Evolutionary conservation across 2,797 vertebrate species (phyloP).

Genomic region (Etheostoma perlongum): DNA sequence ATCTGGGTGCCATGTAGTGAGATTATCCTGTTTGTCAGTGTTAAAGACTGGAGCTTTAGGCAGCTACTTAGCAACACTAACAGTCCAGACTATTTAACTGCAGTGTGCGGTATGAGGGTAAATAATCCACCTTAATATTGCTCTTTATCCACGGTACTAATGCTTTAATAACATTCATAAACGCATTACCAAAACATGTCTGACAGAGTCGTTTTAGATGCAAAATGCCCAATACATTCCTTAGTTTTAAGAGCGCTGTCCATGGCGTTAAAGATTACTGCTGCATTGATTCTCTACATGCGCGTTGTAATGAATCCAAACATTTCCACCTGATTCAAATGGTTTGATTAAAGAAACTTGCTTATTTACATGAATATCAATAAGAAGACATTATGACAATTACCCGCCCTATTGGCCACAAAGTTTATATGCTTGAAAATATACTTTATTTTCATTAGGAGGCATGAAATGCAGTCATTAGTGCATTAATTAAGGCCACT

Average conservation of each 20-base stretch:
- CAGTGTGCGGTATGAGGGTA: constrained; percentile 8
- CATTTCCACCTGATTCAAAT: constrained; percentile 73
- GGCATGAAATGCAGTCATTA: constrained; percentile 86
- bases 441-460: constrained; percentile 88
- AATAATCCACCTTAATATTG: constrained; percentile 58
- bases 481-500: constrained; percentile 84
- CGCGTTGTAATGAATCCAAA: constrained; percentile 52
- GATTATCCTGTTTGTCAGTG: constrained; percentile 26
- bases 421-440: constrained; percentile 86
- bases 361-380: constrained; percentile 87
- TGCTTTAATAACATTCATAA: constrained; percentile 68
- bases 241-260: constrained; percentile 49
- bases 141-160: constrained; percentile 59
- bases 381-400: constrained; percentile 84
- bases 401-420: constrained; percentile 82
- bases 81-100: constrained; percentile 22
- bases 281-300: constrained; percentile 55
- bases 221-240: constrained; percentile 70
- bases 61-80: constrained; percentile 20
- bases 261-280: constrained; percentile 54
- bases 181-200: constrained; percentile 71
- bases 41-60: constrained; percentile 24
- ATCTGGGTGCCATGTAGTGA: neutral
- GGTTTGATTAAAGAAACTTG: constrained; percentile 73
- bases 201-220: constrained; percentile 74